Conservation (phyloP, 2,797 vertebrate species). For the Naso thynnoides region DNA sequence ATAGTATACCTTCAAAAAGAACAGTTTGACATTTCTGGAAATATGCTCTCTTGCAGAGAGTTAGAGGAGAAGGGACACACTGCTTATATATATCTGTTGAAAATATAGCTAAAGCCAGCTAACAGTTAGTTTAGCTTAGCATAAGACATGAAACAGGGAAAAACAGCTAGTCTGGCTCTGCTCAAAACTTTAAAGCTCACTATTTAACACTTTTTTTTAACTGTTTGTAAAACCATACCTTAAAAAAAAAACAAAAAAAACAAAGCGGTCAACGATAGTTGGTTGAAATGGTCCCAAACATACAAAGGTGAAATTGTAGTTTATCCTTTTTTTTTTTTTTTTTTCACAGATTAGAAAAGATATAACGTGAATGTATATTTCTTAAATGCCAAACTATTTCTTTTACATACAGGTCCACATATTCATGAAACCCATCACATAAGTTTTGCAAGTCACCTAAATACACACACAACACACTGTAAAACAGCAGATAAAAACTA, state of each 20-base stretch:
- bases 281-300: accelerated
- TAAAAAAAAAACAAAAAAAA: no score
- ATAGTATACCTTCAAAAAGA: background rate
- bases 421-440: slow-evolving; percentile 10
- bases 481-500: slow-evolving; percentile 20
- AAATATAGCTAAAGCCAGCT: slow-evolving; percentile 4
- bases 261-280: background rate
- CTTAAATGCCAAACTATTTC: slow-evolving; percentile 5
- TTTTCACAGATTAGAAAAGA: background rate
- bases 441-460: background rate
- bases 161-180: background rate
- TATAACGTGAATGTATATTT: background rate
- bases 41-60: background rate
- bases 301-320: background rate
- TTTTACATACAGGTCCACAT: slow-evolving; percentile 5
- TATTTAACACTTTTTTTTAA: background rate
- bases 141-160: background rate
- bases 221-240: background rate
- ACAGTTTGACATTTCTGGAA: slow-evolving; percentile 14
- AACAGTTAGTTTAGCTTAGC: background rate
- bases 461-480: background rate
- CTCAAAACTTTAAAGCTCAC: background rate
- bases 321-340: background rate
- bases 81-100: background rate
- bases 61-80: background rate